Conservation (phyloP, 2,113 vertebrate genomes). For the Platysternon megacephalum region DNA sequence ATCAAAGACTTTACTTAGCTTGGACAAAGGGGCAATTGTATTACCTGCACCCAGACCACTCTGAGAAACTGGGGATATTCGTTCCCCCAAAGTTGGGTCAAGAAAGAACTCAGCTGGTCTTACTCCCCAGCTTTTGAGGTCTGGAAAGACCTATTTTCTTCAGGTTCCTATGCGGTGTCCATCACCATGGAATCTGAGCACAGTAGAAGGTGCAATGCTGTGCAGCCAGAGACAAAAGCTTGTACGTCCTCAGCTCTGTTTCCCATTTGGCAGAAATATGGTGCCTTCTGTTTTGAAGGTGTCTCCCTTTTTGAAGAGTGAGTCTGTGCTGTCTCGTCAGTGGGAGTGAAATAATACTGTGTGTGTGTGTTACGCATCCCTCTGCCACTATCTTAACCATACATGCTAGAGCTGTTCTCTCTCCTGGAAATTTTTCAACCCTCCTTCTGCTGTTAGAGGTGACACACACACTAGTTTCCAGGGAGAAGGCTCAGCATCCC, state of each 20-base stretch:
- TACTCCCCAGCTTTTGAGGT: background rate
- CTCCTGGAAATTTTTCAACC: background rate
- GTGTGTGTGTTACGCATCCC: background rate
- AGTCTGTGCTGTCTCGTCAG: background rate
- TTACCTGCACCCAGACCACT: background rate
- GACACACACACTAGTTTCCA: background rate
- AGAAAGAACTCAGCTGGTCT: background rate
- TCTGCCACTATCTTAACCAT: background rate
- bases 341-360: background rate
- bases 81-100: background rate
- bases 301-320: background rate
- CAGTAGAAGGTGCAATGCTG: background rate
- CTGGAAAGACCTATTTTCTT: background rate
- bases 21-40: constrained; percentile 53
- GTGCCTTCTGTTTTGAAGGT: background rate
- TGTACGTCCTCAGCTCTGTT: background rate
- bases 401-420: background rate
- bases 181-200: background rate
- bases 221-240: background rate
- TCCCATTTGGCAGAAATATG: background rate
- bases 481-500: background rate
- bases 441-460: too few relatives aligned
- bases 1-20: background rate
- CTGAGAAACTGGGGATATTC: background rate
- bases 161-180: rapidly evolving